Conservation (phyloP, 2,888 invertebrate species). For the Xestobium rufovillosum region DNA sequence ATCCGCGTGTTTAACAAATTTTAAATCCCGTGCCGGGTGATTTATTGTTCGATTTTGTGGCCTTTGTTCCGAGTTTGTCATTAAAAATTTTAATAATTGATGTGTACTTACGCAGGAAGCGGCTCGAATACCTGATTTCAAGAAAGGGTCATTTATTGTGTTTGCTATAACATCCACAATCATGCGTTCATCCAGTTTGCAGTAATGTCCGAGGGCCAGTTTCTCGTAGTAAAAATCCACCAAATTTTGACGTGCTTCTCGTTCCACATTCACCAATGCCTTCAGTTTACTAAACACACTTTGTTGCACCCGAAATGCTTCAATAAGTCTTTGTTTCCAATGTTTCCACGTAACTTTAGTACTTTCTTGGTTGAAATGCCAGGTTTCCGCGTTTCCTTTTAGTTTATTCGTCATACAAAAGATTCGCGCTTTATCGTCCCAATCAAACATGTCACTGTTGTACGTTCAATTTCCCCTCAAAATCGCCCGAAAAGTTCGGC, state of each 20-base stretch:
- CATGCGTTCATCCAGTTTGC: not conserved
- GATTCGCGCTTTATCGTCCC: slow-evolving; percentile 5
- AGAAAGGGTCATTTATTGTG: slow-evolving; percentile 3
- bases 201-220: not conserved
- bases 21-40: too few relatives aligned
- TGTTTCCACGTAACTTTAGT: not conserved
- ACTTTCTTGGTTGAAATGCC: slow-evolving; percentile 7
- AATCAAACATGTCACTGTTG: slow-evolving; percentile 7
- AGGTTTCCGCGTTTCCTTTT: slow-evolving; percentile 10
- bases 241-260: not conserved
- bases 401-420: slow-evolving; percentile 2
- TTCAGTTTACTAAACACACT: not conserved
- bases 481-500: not conserved
- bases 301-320: not conserved
- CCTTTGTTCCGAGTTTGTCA: too few relatives aligned
- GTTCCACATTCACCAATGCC: not conserved
- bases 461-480: slow-evolving; percentile 1
- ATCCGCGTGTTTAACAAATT: too few relatives aligned
- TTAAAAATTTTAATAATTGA: not conserved
- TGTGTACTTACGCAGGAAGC: not conserved
- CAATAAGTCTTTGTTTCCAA: not conserved
- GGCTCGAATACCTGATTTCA: not conserved
- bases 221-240: slow-evolving; percentile 1
- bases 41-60: too few relatives aligned
- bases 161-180: too few relatives aligned